These are phyloP conservation scores for Hemiscyllium ocellatum DNA, from an alignment of 2,113 vertebrate species.

Conservation along the genomic window DNA sequence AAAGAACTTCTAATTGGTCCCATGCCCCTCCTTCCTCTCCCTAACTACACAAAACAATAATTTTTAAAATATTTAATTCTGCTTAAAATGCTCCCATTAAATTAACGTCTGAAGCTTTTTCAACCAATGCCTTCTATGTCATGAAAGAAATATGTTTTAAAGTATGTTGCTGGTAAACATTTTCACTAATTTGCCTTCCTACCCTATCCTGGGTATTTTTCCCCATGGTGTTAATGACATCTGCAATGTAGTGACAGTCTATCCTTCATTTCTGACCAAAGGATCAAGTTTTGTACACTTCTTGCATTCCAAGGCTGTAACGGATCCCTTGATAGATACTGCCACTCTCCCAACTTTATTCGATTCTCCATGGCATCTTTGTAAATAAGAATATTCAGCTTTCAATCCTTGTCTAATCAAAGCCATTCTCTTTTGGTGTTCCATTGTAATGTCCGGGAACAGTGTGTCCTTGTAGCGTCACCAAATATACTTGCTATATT, in stretches of 20 bases:
- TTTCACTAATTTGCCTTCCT: no score
- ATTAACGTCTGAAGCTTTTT: neutral
- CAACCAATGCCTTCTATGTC: neutral
- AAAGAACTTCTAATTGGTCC: neutral
- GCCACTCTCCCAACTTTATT: neutral
- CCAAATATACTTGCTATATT: neutral
- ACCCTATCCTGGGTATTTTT: neutral
- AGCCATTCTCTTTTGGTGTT: neutral
- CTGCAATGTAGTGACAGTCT: neutral
- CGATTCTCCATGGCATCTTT: neutral
- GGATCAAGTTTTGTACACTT: neutral
- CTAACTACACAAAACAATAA: neutral
- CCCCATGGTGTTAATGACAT: neutral
- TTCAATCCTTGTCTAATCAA: neutral
- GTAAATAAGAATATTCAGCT: neutral
- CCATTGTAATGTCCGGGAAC: neutral
- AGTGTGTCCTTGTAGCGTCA: neutral
- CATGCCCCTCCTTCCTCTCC: neutral
- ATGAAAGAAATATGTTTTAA: no score
- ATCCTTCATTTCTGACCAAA: neutral
- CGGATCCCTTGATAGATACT: neutral
- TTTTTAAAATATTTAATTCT: neutral
- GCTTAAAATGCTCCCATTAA: neutral
- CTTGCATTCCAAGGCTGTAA: neutral
- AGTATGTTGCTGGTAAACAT: neutral